These are phyloP conservation scores for Unio delphinus DNA, from an alignment of 2,888 invertebrate species.

Conservation along the genomic window DNA sequence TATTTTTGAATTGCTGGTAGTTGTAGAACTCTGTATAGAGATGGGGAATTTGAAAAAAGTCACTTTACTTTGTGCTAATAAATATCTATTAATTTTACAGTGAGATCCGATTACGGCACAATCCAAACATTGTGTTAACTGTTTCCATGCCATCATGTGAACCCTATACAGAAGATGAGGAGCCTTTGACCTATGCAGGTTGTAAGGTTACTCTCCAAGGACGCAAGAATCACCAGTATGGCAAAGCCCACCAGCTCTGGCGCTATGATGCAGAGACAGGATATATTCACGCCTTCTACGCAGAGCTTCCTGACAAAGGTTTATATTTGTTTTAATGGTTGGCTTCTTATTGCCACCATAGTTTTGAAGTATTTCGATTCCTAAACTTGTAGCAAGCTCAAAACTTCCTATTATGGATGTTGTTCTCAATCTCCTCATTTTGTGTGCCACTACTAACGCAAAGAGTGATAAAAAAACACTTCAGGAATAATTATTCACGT, in stretches of 20 bases:
- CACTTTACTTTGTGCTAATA: background rate
- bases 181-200: slow-evolving; percentile 56
- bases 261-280: slow-evolving; percentile 64
- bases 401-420: too few species aligned
- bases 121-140: slow-evolving; percentile 62
- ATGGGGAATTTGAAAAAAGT: too few species aligned
- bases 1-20: too few species aligned
- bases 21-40: too few species aligned
- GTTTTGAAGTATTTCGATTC: too few species aligned
- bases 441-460: too few species aligned
- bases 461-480: too few species aligned
- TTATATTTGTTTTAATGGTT: background rate
- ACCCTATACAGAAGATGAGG: slow-evolving; percentile 45
- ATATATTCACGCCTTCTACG: slow-evolving; percentile 64
- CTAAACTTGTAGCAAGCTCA: too few species aligned
- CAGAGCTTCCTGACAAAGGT: slow-evolving; percentile 68
- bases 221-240: slow-evolving; percentile 60
- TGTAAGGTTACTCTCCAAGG: slow-evolving; percentile 65
- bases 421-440: too few species aligned
- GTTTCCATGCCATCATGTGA: slow-evolving; percentile 63
- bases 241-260: slow-evolving; percentile 70
- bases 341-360: background rate
- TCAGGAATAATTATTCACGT: too few species aligned
- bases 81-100: slow-evolving; percentile 36
- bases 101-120: slow-evolving; percentile 64